Evolutionary conservation across 2,113 vertebrate genomes (phyloP).

Genomic region (Elephas maximus): DNA sequence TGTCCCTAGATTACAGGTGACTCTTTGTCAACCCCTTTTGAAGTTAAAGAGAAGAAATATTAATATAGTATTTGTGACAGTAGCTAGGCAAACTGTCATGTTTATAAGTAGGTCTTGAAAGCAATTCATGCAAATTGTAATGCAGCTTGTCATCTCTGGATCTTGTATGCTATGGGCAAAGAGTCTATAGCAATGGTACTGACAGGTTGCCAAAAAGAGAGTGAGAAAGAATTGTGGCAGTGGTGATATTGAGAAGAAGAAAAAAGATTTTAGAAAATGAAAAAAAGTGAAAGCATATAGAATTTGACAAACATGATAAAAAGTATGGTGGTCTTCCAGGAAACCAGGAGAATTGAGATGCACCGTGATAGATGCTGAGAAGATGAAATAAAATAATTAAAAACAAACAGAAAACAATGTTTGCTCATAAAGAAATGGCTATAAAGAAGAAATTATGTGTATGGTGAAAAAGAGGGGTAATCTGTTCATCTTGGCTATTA

Average conservation of each 20-base stretch:
- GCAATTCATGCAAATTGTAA: conserved; percentile 77
- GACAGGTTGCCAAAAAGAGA: conserved; percentile 69
- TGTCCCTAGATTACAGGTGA: not conserved
- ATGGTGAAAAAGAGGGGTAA: not conserved
- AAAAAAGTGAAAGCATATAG: not conserved
- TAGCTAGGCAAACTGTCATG: conserved; percentile 77
- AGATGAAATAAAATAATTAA: not conserved
- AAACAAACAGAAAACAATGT: conserved; percentile 3
- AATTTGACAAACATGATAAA: conserved; percentile 35
- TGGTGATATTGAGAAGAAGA: not conserved
- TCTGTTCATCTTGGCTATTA: conserved; percentile 7
- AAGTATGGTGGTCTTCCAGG: not conserved
- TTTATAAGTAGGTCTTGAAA: conserved; percentile 81
- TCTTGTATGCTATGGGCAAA: conserved; percentile 53
- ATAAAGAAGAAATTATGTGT: not conserved
- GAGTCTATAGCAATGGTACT: conserved; percentile 34
- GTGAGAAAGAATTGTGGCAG: conserved; percentile 47
- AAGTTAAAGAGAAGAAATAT: conserved; percentile 72
- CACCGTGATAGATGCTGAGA: not conserved
- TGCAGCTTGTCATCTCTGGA: conserved; percentile 64
- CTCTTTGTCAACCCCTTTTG: conserved; percentile 23
- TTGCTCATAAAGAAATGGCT: not conserved
- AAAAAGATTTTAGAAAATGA: not conserved
- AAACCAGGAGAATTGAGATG: not conserved
- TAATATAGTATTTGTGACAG: conserved; percentile 76